These are phyloP conservation scores for Chironomus tepperi DNA, from an alignment of 1,140 invertebrate species.

Conservation along the genomic window DNA sequence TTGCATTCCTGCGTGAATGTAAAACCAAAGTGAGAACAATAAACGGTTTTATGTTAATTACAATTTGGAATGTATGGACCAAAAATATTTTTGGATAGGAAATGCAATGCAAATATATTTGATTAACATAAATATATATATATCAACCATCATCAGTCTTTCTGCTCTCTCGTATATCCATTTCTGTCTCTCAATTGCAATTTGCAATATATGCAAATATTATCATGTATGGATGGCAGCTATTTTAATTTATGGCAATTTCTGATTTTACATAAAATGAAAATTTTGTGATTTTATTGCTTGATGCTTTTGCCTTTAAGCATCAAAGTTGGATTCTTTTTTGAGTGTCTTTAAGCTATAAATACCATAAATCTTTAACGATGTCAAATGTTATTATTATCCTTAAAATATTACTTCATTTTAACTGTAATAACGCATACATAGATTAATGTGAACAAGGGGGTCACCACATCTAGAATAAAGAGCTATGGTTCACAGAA, in stretches of 20 bases:
- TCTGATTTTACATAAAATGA: background rate
- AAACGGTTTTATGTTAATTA: constrained; percentile 14
- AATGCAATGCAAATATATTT: constrained; percentile 10
- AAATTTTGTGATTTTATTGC: too few species aligned
- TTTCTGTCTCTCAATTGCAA: background rate
- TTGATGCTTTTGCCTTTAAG: too few species aligned
- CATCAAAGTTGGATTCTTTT: too few species aligned
- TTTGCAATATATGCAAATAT: constrained; percentile 10
- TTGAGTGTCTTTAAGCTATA: too few species aligned
- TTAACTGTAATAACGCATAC: too few species aligned
- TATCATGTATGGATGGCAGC: background rate
- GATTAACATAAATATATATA: background rate
- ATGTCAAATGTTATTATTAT: too few species aligned
- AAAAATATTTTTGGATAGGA: background rate
- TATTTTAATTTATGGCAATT: background rate
- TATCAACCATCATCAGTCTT: background rate
- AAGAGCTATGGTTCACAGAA: too few species aligned
- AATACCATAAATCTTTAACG: too few species aligned
- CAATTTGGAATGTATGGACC: constrained; percentile 2
- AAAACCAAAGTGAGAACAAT: constrained; percentile 13
- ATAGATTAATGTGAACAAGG: too few species aligned
- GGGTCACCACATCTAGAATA: too few species aligned
- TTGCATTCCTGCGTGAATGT: background rate
- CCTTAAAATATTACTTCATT: too few species aligned
- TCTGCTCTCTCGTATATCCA: background rate